Base-by-base conservation (phyloP, 1,140 invertebrate species). In the Drosophila subpulchrella region DNA sequence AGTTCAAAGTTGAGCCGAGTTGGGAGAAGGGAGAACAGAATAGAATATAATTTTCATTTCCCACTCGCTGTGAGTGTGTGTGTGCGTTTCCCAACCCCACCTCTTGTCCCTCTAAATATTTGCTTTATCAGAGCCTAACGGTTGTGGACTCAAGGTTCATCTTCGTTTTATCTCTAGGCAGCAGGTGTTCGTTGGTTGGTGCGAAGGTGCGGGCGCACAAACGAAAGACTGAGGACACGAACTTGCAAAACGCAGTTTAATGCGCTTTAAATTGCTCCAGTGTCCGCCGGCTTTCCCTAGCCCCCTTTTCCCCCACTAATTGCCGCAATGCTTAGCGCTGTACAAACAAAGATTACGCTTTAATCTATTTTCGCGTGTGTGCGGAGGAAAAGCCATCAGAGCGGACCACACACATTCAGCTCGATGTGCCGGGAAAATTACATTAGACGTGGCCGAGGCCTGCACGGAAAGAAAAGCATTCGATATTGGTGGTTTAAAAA, bases 331-430 rank as follows among this genome's bases (percentile, higher is more conserved):
- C 76, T 88, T 67, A 77, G 73, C 73, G 72, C 65, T 89, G 73
- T 89, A 81, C 85, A 89, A 89, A 89, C 85, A 90, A 84, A 89
- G 82, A 90, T 89, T 89, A 90, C 80, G 74, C 84, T 90, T 89
- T 89, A 89, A 89, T 89, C 84, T 90, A 84, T 89, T 90, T 89
- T 90, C 73, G 71, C 84, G 30, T 34, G 48, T 51, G 48, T 51
- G 54, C 50, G 36, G 24, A 48, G 65, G 50, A 57, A 70, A 46
- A 56, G 44, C 67, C 68, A 88, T 71, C 59, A 66, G 63, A 54
- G 59, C 62, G 57, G 77, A 90, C 84, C 81, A 81, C 85, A 89
- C 85, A 73, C 81, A 70, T 62, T 62, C 56, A 65, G 53, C 60
- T 13, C 48, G 58, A 67, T 54, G 41, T 46, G 77, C 78, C 81